Evolutionary conservation across 2,888 invertebrate genomes (phyloP).

Genomic region (Tribolium freemani): DNA sequence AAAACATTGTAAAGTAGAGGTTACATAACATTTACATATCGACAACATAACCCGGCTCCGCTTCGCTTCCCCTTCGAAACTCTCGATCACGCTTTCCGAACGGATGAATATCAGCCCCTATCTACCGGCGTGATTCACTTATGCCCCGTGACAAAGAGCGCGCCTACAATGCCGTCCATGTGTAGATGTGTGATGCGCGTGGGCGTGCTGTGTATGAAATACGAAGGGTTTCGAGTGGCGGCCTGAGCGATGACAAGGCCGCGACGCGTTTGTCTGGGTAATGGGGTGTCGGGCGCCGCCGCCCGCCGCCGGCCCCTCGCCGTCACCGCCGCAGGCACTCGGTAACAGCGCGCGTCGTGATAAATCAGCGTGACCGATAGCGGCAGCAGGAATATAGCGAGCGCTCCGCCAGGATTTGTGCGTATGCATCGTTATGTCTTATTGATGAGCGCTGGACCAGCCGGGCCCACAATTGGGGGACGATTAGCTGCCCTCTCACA

Average conservation of each 20-base stretch:
- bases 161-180: conserved; percentile 15
- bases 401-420: not conserved
- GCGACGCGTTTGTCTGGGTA: conserved; percentile 60
- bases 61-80: not conserved
- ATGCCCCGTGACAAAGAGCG: conserved; percentile 21
- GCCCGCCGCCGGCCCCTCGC: conserved; percentile 40
- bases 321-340: conserved; percentile 46
- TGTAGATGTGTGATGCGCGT: not conserved
- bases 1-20: not conserved
- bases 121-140: conserved; percentile 12
- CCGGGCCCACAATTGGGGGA: not conserved
- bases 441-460: conserved; percentile 7
- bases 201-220: conserved; percentile 42
- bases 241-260: conserved; percentile 59
- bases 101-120: not conserved
- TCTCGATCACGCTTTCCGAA: not conserved
- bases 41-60: not conserved
- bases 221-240: conserved; percentile 53
- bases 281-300: conserved; percentile 54
- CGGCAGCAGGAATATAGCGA: conserved; percentile 15
- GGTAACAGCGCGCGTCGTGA: conserved; percentile 54
- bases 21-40: not conserved
- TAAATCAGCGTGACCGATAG: conserved; percentile 58
- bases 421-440: conserved; percentile 7
- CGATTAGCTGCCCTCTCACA: not conserved